Conservation (phyloP, 2,888 invertebrate species). For the Cheilosia vulpina region DNA sequence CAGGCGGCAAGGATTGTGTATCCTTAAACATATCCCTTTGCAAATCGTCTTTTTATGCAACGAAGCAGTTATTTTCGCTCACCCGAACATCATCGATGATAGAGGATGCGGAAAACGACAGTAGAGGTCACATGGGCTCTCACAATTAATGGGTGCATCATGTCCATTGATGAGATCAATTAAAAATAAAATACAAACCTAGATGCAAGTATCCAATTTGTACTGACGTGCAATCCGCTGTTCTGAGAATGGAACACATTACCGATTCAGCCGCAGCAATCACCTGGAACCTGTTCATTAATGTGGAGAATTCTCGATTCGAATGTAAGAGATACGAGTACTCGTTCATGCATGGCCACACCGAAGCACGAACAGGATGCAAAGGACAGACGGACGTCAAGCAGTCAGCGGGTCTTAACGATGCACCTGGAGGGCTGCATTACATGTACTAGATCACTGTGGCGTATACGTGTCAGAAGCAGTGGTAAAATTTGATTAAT, state of each 20-base stretch:
- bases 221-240: background rate
- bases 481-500: conserved; percentile 66
- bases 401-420: background rate
- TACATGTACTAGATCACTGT: conserved; percentile 59
- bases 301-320: conserved; percentile 29
- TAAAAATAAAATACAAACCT: conserved; percentile 60
- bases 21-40: conserved; percentile 1
- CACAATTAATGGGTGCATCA: conserved; percentile 44
- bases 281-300: conserved; percentile 46
- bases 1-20: background rate
- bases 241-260: conserved; percentile 22
- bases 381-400: background rate
- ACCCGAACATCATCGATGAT: background rate
- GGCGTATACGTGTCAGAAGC: conserved; percentile 36
- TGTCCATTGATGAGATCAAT: conserved; percentile 62
- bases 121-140: conserved; percentile 21
- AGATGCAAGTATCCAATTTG: conserved; percentile 52
- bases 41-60: background rate
- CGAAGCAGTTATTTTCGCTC: conserved; percentile 17
- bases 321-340: conserved; percentile 24
- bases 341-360: conserved; percentile 51
- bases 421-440: conserved; percentile 42
- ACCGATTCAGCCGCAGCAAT: conserved; percentile 9
- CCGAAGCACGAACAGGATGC: conserved; percentile 1
- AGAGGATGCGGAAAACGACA: background rate